Conservation (phyloP, 1,140 invertebrate species). For the Tribolium castaneum region DNA sequence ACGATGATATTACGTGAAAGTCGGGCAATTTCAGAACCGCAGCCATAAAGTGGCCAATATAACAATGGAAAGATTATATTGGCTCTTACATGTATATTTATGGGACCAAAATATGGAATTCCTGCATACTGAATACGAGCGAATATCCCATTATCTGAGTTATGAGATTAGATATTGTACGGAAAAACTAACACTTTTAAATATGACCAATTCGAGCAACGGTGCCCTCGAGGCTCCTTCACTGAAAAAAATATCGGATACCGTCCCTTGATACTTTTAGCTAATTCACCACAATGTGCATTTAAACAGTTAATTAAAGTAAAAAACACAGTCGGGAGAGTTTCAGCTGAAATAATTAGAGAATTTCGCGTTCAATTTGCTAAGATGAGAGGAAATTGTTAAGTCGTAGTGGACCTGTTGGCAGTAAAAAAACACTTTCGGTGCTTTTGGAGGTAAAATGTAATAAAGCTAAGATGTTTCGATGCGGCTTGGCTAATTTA, state of each 20-base stretch:
- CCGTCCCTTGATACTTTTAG: neutral
- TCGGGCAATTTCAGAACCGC: conserved; percentile 32
- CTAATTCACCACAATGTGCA: conserved; percentile 10
- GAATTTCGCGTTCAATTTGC: neutral
- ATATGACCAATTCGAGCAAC: neutral
- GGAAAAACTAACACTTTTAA: conserved; percentile 10
- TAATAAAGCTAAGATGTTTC: neutral
- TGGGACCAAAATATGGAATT: conserved; percentile 50
- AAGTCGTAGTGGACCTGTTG: neutral
- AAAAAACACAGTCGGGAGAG: neutral
- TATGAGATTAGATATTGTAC: conserved; percentile 35
- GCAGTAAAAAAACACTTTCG: neutral
- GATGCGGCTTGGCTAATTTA: neutral
- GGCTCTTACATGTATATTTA: conserved; percentile 49
- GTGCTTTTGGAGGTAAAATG: neutral
- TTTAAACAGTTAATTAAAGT: conserved; percentile 10
- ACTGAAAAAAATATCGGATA: neutral
- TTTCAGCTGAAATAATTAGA: neutral
- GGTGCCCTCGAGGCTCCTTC: neutral
- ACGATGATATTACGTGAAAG: conserved; percentile 38
- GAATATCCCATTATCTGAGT: conserved; percentile 44
- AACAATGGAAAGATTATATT: conserved; percentile 54
- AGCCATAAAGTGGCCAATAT: conserved; percentile 52
- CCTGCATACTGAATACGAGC: conserved; percentile 40
- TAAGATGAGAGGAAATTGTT: neutral